A percentile compares a stretch with the other conserved stretches of the same genome.
Evolutionary conservation across 2,797 vertebrate genomes (phyloP).

Genomic region (Muraenolepis orangiensis): DNA sequence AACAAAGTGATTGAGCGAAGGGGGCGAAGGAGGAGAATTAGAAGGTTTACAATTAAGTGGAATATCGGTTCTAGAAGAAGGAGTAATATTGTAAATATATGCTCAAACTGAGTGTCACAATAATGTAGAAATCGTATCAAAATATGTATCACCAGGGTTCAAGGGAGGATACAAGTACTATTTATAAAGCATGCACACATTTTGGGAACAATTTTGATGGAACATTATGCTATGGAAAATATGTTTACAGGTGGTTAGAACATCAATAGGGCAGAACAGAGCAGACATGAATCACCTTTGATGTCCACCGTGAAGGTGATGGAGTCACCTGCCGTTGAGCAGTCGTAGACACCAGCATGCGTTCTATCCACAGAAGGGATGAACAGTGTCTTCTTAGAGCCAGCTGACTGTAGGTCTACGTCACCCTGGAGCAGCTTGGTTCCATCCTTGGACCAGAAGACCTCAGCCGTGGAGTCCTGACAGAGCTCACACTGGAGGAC

Average conservation of each 20-base stretch:
- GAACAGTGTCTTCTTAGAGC: conserved; percentile 69
- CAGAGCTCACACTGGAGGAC: conserved; percentile 83
- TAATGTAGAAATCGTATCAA: background rate
- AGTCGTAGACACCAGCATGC: conserved; percentile 83
- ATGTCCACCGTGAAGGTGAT: conserved; percentile 83
- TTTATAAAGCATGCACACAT: background rate
- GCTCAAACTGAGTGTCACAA: background rate
- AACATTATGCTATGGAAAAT: conserved; percentile 9
- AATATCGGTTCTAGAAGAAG: background rate
- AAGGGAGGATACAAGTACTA: background rate
- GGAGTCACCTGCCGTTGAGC: conserved; percentile 67
- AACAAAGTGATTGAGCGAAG: conserved; percentile 24
- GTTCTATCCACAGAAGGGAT: conserved; percentile 68
- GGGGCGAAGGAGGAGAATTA: conserved; percentile 28
- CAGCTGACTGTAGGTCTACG: conserved; percentile 76
- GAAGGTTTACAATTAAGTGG: conserved; percentile 40
- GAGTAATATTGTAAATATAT: background rate
- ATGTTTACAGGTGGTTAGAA: conserved; percentile 2
- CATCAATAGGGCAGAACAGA: conserved; percentile 21
- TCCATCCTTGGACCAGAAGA: conserved; percentile 84
- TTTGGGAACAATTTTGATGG: conserved; percentile 13
- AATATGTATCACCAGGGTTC: background rate
- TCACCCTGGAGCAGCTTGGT: conserved; percentile 68
- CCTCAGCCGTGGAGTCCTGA: conserved; percentile 60
- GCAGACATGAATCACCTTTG: conserved; percentile 78